Evolutionary conservation across 1,140 invertebrate species (phyloP).

Genomic region (Heterodera schachtii): DNA sequence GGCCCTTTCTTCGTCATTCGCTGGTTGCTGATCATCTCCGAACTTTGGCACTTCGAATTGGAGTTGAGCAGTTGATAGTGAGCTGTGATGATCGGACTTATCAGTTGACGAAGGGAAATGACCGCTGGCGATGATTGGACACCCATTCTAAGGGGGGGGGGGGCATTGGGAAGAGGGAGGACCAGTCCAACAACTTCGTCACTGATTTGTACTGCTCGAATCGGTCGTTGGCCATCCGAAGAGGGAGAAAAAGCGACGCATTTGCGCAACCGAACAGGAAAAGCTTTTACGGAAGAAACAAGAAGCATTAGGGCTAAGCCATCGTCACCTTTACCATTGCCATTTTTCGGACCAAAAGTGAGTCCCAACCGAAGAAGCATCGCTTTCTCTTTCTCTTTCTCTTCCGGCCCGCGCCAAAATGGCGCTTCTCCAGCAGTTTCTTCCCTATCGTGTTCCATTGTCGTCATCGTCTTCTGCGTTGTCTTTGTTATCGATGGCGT

Average conservation of each 20-base stretch:
- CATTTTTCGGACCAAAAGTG: neutral
- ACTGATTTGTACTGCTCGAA: slow-evolving; percentile 7
- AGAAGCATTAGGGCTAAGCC: neutral
- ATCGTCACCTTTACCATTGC: neutral
- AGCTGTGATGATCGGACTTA: neutral
- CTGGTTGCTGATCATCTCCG: neutral
- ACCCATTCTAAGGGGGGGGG: neutral
- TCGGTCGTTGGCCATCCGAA: neutral
- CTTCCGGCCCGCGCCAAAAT: neutral
- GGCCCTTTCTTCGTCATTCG: neutral
- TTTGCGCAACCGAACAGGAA: neutral
- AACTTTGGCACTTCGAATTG: neutral
- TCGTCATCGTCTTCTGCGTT: neutral
- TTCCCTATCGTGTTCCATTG: neutral
- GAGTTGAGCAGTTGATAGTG: neutral
- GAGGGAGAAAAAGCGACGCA: neutral
- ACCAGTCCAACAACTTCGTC: neutral
- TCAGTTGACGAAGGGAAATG: neutral
- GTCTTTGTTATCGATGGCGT: neutral
- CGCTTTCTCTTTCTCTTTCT: neutral
- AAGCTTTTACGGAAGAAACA: neutral
- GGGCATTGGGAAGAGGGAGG: too few species aligned
- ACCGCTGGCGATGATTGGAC: neutral
- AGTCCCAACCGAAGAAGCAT: neutral
- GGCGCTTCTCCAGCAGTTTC: neutral